A percentile compares a stretch with the other conserved stretches of the same genome.
Conservation (phyloP, 92 coral and sea anemone species). For the Epizoanthus stellaris region DNA sequence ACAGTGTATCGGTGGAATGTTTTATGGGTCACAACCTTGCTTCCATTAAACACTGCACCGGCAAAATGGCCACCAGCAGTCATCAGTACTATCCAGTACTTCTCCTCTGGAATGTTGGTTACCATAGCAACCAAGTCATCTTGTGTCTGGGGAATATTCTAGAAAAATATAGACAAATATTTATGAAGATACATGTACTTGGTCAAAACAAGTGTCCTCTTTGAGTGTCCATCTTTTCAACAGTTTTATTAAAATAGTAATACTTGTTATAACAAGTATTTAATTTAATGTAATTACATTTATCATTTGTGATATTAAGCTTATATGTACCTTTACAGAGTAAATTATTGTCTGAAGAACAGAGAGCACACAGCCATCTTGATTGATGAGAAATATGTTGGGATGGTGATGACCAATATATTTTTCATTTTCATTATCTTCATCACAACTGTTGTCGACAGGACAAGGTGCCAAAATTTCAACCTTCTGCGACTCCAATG, state of each 20-base stretch:
- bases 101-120: constrained; percentile 56
- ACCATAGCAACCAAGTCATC: constrained; percentile 56
- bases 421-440: constrained; percentile 15
- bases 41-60: constrained; percentile 90
- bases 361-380: constrained; percentile 70
- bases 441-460: constrained; percentile 5
- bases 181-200: no score
- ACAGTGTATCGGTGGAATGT: constrained; percentile 98
- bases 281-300: no score
- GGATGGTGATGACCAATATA: constrained; percentile 66
- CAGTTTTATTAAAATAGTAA: no score
- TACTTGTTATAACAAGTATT: no score
- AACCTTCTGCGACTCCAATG: constrained; percentile 51
- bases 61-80: constrained; percentile 99
- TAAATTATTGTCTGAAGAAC: constrained; percentile 75
- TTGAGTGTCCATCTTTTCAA: no score
- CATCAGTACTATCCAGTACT: constrained; percentile 87
- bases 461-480: constrained; percentile 15
- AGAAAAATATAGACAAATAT: no score
- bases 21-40: constrained; percentile 81
- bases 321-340: constrained; percentile 67
- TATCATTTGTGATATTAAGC: not conserved
- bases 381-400: constrained; percentile 76
- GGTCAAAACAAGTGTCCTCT: no score
- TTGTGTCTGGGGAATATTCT: constrained; percentile 60